Conservation (phyloP, 2,797 vertebrate species). For the Yasuhikotakia modesta region DNA sequence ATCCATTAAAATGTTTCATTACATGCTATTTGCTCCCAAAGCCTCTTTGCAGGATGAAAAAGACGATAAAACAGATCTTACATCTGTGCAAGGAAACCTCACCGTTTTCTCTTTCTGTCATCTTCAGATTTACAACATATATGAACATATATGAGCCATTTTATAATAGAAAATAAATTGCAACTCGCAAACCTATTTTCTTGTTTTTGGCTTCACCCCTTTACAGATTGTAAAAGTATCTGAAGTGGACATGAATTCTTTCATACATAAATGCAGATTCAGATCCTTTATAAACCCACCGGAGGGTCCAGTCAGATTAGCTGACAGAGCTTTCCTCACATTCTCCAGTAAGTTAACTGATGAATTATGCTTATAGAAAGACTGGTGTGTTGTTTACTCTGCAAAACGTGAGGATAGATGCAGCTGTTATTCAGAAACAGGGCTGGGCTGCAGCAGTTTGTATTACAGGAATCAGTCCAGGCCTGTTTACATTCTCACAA, state of each 20-base stretch:
- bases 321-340: conserved; percentile 52
- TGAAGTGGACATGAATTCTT: conserved; percentile 44
- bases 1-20: conserved; percentile 39
- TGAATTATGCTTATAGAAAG: conserved; percentile 41
- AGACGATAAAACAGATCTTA: conserved; percentile 6
- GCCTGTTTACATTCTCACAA: background rate
- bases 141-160: background rate
- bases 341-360: conserved; percentile 45
- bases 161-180: conserved; percentile 13
- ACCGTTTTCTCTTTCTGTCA: background rate
- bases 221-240: conserved; percentile 55
- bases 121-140: background rate
- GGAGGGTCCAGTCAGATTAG: conserved; percentile 37
- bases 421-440: background rate
- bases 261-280: conserved; percentile 54
- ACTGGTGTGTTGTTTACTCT: background rate
- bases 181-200: conserved; percentile 10
- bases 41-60: background rate
- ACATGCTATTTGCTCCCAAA: conserved; percentile 25
- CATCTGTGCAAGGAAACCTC: conserved; percentile 1
- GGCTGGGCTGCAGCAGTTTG: background rate
- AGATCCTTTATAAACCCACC: conserved; percentile 42
- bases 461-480: background rate
- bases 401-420: background rate
- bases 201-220: conserved; percentile 58